These are phyloP conservation scores for Nomada goodeniana DNA, from an alignment of 2,888 invertebrate genomes.

Conservation along the genomic window DNA sequence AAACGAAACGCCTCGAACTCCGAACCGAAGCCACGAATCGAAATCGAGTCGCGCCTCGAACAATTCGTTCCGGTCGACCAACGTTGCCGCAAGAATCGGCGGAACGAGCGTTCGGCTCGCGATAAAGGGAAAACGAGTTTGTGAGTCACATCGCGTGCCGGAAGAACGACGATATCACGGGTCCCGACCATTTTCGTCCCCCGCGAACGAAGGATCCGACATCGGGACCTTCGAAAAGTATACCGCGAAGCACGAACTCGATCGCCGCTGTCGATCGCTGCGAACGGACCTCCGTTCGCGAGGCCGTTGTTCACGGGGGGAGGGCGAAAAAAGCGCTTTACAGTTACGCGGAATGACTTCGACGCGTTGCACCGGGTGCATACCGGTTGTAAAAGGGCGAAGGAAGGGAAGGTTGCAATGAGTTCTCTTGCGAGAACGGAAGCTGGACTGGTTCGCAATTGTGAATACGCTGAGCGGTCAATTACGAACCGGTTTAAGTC, in stretches of 20 bases:
- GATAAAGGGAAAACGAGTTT: conserved; percentile 63
- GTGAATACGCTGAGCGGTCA: too few species aligned
- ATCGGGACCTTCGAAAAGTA: conserved; percentile 8
- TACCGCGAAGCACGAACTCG: neutral
- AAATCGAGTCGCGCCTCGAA: conserved; percentile 20
- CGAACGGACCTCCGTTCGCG: neutral
- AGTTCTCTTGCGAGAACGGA: too few species aligned
- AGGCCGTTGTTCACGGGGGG: too few species aligned
- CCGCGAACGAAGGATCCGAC: neutral
- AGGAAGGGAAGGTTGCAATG: too few species aligned
- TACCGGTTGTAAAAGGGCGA: too few species aligned
- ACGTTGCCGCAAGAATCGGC: conserved; percentile 53
- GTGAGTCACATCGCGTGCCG: conserved; percentile 65
- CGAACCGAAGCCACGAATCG: neutral
- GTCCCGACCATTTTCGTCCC: conserved; percentile 46
- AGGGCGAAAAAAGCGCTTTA: too few species aligned
- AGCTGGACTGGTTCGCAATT: too few species aligned
- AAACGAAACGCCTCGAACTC: neutral
- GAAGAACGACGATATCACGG: conserved; percentile 47
- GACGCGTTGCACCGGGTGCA: neutral
- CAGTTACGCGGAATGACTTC: too few species aligned
- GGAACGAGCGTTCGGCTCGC: conserved; percentile 48
- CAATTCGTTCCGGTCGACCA: conserved; percentile 23
- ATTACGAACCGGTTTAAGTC: too few species aligned
- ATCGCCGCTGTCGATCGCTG: conserved; percentile 2